phyloP scores from a whole-genome alignment of 1,140 invertebrate genomes.

The Drosophila kanapiae region DNA sequence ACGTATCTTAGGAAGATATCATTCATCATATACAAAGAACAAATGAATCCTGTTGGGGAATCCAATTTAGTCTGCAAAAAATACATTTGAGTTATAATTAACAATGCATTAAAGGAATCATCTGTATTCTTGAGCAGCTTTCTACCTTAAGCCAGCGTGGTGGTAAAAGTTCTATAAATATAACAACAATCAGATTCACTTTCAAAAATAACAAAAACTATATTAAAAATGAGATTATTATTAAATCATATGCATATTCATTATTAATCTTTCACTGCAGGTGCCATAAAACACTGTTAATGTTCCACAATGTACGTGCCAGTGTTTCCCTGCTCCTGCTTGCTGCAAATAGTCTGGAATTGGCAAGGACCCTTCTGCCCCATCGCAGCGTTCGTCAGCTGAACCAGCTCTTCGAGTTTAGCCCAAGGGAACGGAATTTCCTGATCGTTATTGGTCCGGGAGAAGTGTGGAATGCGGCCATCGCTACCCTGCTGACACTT shows the following conservation, averaged over 20 bases:
- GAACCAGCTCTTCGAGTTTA: conserved; percentile 47
- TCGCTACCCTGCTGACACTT: conserved; percentile 67
- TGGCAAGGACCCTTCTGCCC: conserved; percentile 66
- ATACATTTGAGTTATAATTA: too few relatives aligned
- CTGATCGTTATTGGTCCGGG: conserved; percentile 65
- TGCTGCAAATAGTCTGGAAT: conserved; percentile 72
- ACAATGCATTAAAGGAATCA: too few relatives aligned
- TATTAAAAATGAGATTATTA: background rate
- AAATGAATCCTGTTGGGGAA: background rate
- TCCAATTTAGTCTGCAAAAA: background rate
- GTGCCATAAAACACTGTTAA: conserved; percentile 77
- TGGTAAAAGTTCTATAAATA: background rate
- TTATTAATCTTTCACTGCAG: conserved; percentile 44
- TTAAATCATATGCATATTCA: background rate
- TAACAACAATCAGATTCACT: background rate
- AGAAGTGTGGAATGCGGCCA: conserved; percentile 67
- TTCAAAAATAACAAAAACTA: background rate
- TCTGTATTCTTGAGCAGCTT: too few relatives aligned
- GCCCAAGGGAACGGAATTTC: conserved; percentile 56
- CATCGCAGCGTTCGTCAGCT: conserved; percentile 34
- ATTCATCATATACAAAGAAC: background rate
- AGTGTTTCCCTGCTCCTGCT: conserved; percentile 65
- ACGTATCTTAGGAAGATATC: background rate
- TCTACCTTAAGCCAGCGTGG: too few relatives aligned
- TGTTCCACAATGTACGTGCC: conserved; percentile 82